phyloP scores from a whole-genome alignment of 2,797 vertebrate species.

The Rhabdomys pumilio region DNA sequence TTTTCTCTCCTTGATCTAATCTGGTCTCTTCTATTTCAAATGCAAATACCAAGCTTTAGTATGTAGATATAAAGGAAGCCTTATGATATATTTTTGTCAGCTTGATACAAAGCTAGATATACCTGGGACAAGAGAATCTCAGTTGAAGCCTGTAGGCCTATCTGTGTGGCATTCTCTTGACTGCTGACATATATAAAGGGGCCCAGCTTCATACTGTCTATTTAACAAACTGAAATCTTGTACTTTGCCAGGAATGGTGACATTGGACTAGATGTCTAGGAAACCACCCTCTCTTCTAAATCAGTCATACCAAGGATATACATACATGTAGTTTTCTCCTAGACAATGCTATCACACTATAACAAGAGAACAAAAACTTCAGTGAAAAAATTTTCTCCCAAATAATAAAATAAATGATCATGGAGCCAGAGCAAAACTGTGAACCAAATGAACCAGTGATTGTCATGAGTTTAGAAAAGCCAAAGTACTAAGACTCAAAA shows the following conservation, averaged over 20 bases:
- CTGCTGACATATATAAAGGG: background rate
- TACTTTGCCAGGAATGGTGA: conserved; percentile 39
- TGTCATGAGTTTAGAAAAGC: conserved; percentile 19
- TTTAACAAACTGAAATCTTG: conserved; percentile 25
- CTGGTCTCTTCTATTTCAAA: background rate
- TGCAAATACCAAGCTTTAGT: background rate
- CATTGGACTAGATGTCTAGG: conserved; percentile 49
- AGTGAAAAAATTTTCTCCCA: background rate
- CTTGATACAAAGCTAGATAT: background rate
- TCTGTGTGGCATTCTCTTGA: background rate
- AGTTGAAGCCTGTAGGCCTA: background rate
- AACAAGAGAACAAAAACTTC: background rate
- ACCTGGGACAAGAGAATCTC: background rate
- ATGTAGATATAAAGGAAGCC: background rate
- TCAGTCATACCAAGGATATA: background rate
- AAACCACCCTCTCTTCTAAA: background rate
- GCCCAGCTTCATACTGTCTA: background rate
- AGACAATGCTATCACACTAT: background rate
- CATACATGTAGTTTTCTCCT: background rate
- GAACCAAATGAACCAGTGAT: background rate
- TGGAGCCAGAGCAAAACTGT: background rate
- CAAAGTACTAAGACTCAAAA: conserved; percentile 13
- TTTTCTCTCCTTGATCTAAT: background rate
- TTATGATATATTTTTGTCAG: background rate
- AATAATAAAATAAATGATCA: conserved; percentile 29